These are phyloP conservation scores for Eucriotettix oculatus DNA, from an alignment of 2,888 invertebrate species.

Conservation along the genomic window DNA sequence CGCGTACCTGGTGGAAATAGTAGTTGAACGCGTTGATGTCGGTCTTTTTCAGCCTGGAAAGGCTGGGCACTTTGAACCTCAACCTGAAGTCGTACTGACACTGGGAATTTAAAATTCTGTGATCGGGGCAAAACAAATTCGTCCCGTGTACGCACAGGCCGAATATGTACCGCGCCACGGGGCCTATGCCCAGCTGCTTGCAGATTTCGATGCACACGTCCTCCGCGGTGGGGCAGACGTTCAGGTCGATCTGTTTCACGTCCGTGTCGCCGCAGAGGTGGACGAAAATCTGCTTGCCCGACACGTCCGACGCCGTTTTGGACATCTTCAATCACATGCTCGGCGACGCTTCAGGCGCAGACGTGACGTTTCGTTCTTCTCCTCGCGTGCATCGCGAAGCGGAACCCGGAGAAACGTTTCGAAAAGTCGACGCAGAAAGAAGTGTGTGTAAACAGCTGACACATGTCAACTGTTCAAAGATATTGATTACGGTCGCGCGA, in stretches of 20 bases:
- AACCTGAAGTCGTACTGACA: slow-evolving; percentile 53
- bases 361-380: too few species aligned
- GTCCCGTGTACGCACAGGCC: slow-evolving; percentile 48
- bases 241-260: background rate
- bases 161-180: slow-evolving; percentile 61
- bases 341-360: too few species aligned
- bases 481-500: too few species aligned
- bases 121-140: slow-evolving; percentile 51
- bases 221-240: slow-evolving; percentile 37
- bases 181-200: slow-evolving; percentile 53
- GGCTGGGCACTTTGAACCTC: slow-evolving; percentile 55
- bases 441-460: too few species aligned
- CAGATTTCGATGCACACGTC: slow-evolving; percentile 55
- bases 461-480: too few species aligned
- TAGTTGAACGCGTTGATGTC: slow-evolving; percentile 69
- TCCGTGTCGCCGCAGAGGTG: background rate
- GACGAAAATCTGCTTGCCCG: background rate
- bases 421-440: too few species aligned
- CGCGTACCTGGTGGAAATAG: slow-evolving; percentile 68
- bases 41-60: slow-evolving; percentile 42
- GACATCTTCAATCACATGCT: too few species aligned
- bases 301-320: too few species aligned
- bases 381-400: too few species aligned
- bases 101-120: slow-evolving; percentile 30
- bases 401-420: too few species aligned